These are phyloP conservation scores for Beroe forskalii DNA, from an alignment of 37 sponge, comb jelly and placozoan genomes.

Conservation along the genomic window DNA sequence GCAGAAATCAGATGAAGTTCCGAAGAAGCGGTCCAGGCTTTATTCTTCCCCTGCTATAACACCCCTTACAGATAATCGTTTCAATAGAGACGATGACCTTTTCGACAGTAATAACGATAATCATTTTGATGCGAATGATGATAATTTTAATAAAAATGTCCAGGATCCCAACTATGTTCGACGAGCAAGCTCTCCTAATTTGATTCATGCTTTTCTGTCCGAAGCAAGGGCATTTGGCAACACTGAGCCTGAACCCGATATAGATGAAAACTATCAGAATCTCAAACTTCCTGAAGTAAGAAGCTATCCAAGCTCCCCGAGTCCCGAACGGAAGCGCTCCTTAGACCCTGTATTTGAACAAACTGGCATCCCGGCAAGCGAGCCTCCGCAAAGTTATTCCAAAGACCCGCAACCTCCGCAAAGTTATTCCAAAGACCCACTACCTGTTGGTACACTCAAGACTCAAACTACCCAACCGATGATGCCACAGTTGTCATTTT, in stretches of 20 bases:
- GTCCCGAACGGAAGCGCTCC: not conserved
- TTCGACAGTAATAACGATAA: not conserved
- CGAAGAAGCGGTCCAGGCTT: not conserved
- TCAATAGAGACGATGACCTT: not conserved
- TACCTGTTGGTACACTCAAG: too few species aligned
- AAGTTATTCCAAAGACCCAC: not conserved
- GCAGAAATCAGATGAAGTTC: not conserved
- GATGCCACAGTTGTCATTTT: not conserved
- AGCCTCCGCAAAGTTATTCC: not conserved
- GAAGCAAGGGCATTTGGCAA: not conserved
- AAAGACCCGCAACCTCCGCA: not conserved
- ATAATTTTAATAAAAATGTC: not conserved
- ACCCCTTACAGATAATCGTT: not conserved
- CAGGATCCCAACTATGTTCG: not conserved
- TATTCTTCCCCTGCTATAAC: not conserved
- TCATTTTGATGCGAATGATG: not conserved
- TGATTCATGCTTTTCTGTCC: not conserved
- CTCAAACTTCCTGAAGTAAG: not conserved
- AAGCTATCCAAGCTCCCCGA: not conserved
- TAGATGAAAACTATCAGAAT: not conserved
- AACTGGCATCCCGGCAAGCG: not conserved
- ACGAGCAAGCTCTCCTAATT: not conserved
- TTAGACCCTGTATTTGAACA: not conserved
- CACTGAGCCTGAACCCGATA: not conserved
- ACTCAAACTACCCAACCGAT: not conserved